phyloP scores from a whole-genome alignment of 2,888 invertebrate genomes.

The Pantelozetes paolii region DNA sequence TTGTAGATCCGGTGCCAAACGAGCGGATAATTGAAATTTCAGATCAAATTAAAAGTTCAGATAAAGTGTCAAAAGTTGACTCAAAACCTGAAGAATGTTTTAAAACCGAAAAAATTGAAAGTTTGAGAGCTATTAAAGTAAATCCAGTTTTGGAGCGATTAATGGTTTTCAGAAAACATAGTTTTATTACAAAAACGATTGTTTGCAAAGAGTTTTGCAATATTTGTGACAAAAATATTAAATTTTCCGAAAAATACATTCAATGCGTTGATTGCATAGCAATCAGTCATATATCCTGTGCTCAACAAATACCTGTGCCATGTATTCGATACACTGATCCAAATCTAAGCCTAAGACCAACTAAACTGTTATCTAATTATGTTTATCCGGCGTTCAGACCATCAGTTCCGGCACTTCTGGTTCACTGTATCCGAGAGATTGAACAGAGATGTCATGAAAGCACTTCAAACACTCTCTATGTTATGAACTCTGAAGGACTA shows the following conservation, averaged over 20 bases:
- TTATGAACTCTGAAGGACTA: constrained; percentile 29
- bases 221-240: constrained; percentile 21
- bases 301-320: constrained; percentile 7
- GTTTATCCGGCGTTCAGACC: constrained; percentile 36
- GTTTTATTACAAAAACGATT: constrained; percentile 31
- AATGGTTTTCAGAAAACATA: constrained; percentile 16
- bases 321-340: constrained; percentile 40
- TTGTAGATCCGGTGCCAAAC: too few relatives aligned
- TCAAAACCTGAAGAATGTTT: too few relatives aligned
- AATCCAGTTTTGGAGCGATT: constrained; percentile 10
- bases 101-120: neutral
- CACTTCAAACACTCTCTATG: constrained; percentile 15
- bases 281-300: constrained; percentile 22
- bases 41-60: too few relatives aligned
- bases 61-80: too few relatives aligned
- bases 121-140: neutral
- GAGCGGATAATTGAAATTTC: too few relatives aligned
- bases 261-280: constrained; percentile 37
- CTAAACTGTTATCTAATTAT: constrained; percentile 33
- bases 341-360: constrained; percentile 28
- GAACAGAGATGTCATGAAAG: constrained; percentile 28
- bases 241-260: constrained; percentile 37
- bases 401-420: constrained; percentile 26
- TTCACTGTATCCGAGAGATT: constrained; percentile 35
- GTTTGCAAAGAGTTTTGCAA: constrained; percentile 13